Conservation (phyloP, 2,797 vertebrate species). For the Schizothorax lantsangensis region DNA sequence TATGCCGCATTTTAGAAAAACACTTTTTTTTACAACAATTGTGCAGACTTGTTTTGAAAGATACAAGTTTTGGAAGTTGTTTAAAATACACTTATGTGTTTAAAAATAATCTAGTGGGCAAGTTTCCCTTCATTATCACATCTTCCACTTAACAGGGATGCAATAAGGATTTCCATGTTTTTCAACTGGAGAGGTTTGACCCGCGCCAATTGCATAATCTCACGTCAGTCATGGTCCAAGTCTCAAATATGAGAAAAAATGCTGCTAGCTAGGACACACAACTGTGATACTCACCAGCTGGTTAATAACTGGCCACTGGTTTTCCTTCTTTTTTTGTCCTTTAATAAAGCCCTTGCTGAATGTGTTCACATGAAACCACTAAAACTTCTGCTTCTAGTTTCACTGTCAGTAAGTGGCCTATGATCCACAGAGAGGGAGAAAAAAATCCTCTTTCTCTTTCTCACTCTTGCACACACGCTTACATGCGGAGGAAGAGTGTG, state of each 20-base stretch:
- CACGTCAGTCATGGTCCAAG: neutral
- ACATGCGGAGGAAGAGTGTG: slow-evolving; percentile 34
- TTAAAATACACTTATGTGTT: neutral
- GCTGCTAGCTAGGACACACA: neutral
- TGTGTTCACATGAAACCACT: neutral
- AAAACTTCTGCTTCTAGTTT: neutral
- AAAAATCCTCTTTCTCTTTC: neutral
- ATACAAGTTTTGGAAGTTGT: neutral
- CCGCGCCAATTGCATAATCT: neutral
- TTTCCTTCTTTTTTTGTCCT: neutral
- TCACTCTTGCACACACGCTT: neutral
- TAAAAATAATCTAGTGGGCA: neutral
- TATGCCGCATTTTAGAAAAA: neutral
- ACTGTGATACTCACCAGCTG: neutral
- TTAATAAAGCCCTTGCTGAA: neutral
- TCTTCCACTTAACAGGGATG: too few relatives aligned
- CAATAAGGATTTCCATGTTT: neutral
- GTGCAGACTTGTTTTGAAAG: neutral
- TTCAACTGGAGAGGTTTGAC: neutral
- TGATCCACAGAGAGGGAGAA: neutral
- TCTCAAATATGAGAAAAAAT: too few relatives aligned
- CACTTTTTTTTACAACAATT: neutral
- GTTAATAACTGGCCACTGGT: neutral
- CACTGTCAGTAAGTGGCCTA: neutral
- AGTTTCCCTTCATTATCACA: too few relatives aligned